Base-by-base conservation (phyloP, 2,113 vertebrate species). In the Takifugu bimaculatus region DNA sequence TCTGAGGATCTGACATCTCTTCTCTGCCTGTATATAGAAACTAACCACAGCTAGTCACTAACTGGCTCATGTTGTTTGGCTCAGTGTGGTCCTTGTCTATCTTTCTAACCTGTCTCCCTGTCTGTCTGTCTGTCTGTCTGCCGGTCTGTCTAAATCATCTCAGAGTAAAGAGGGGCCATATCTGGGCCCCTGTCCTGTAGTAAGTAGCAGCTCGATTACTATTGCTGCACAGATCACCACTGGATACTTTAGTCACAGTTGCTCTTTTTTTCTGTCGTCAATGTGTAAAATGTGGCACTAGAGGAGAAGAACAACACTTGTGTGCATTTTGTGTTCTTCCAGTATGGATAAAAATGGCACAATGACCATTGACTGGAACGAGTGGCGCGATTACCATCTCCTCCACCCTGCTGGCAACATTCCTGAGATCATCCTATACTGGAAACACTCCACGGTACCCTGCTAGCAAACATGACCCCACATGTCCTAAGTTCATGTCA, bases 321-420 rank as follows among this genome's bases (percentile, higher is more conserved):
- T 20, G 20, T 32, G 29, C 29, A 3, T 29, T 3, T 3, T 29
- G 3, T 29, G 29, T 5, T 32, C 29, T 5, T 32, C 29, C 29
- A 99, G 96, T 79, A 98, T 98, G 96, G 96, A 97, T 75, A 96
- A 94, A 74, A 95, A 97, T 0, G 96, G 96, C 27, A 98, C 94
- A 0, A 98, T 98, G 96, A 98, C 94, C 7, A 97, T 99, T 6
- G 93, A 98, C 72, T 99, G 96, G 96, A 94, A 94, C 0, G 95
- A 99, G 69, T 98, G 96, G 96, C 70, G 95, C 45, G 94, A 96
- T 77, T 98, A 96, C 66, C 95, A 96, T 81, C 92, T 97, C 13
- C 81, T 97, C 75, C 95, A 97, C 60, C 94, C 96, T 0, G 95
- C 96, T 2, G 94, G 93, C 27, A 97, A 96, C 85, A 95, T 98